These are phyloP conservation scores for Melanotaenia maccullochi DNA, from an alignment of 2,797 vertebrate species.

Conservation along the genomic window DNA sequence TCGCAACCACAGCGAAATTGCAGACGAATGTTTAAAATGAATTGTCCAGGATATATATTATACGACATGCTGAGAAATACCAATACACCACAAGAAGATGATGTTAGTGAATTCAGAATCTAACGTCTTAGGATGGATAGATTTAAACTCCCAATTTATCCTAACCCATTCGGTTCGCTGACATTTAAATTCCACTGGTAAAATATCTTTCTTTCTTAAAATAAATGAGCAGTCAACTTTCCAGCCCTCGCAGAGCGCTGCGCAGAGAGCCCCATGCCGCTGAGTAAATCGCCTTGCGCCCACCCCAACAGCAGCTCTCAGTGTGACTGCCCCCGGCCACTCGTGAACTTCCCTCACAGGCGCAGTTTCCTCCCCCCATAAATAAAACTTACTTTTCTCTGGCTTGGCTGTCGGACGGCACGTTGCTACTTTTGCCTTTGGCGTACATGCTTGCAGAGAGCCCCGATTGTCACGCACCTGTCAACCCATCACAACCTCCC, in stretches of 20 bases:
- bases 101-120: not conserved
- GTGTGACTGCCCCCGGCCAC: slow-evolving; percentile 70
- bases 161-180: not conserved
- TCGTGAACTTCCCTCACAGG: slow-evolving; percentile 68
- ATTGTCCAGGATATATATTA: not conserved
- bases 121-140: not conserved
- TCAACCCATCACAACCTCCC: slow-evolving; percentile 97
- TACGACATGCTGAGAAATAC: slow-evolving; percentile 14
- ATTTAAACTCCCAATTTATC: not conserved
- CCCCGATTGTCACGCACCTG: slow-evolving; percentile 97
- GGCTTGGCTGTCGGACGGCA: slow-evolving; percentile 97
- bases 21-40: not conserved
- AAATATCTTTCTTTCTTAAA: slow-evolving; percentile 44
- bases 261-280: slow-evolving; percentile 61
- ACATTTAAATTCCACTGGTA: slow-evolving; percentile 6
- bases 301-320: slow-evolving; percentile 66
- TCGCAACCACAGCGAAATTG: not conserved
- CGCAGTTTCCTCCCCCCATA: slow-evolving; percentile 72
- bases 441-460: slow-evolving; percentile 98
- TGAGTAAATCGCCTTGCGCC: slow-evolving; percentile 44
- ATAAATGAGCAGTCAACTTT: slow-evolving; percentile 74
- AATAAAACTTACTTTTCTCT: slow-evolving; percentile 96
- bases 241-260: slow-evolving; percentile 48
- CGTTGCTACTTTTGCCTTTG: slow-evolving; percentile 97
- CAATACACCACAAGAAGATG: slow-evolving; percentile 14